Conservation (phyloP, 2,113 vertebrate genomes). For the Pollimyrus isidori region DNA sequence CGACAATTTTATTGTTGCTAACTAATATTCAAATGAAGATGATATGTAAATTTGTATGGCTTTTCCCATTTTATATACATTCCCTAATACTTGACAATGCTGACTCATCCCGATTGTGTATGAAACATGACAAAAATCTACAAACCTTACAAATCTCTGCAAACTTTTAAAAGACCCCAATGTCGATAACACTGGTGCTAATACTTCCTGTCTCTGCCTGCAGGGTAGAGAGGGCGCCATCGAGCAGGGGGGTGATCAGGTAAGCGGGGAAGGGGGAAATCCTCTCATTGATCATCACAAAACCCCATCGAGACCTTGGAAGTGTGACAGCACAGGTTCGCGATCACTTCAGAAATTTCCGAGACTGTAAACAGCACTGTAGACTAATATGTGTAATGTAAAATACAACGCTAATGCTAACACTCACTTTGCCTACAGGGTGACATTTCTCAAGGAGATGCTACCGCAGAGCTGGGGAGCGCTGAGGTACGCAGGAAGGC, state of each 20-base stretch:
- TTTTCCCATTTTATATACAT: neutral
- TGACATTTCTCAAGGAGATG: conserved; percentile 55
- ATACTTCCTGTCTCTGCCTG: neutral
- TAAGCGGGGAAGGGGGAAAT: conserved; percentile 29
- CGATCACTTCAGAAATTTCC: neutral
- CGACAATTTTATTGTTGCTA: neutral
- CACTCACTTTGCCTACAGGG: conserved; percentile 42
- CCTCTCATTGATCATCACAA: neutral
- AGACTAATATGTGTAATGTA: no score
- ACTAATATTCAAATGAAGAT: neutral
- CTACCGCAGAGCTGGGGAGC: conserved; percentile 56
- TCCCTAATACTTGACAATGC: neutral
- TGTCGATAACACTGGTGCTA: neutral
- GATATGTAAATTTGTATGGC: neutral
- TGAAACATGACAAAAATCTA: neutral
- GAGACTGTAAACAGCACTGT: neutral
- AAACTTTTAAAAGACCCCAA: neutral
- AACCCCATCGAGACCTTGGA: neutral
- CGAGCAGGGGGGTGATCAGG: conserved; percentile 64
- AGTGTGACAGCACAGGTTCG: neutral
- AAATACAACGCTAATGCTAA: neutral
- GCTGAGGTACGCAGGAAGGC: conserved; percentile 51
- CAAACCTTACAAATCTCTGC: neutral
- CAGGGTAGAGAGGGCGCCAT: conserved; percentile 55
- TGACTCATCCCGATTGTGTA: neutral